Conservation (phyloP, 1,140 invertebrate species). For the Littorina saxatilis region DNA sequence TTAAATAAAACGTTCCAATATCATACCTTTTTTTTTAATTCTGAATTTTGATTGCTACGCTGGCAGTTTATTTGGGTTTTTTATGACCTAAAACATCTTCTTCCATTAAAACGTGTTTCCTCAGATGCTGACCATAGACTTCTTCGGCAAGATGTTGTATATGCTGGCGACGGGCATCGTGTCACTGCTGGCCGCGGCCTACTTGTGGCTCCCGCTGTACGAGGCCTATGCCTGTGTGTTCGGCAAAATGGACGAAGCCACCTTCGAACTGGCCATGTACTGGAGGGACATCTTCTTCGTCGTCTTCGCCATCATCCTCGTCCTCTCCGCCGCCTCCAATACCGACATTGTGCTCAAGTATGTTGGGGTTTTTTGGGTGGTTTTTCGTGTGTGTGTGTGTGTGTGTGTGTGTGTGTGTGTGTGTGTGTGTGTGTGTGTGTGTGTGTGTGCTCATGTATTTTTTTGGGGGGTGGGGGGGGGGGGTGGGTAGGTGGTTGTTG, state of each 20-base stretch:
- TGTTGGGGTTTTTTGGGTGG: background rate
- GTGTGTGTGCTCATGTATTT: too few species aligned
- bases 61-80: background rate
- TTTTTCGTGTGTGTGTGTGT: too few species aligned
- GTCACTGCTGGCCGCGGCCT: background rate
- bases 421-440: too few species aligned
- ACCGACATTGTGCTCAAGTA: background rate
- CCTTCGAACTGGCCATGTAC: background rate
- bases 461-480: too few species aligned
- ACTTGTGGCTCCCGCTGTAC: constrained; percentile 3
- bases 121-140: background rate
- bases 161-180: background rate
- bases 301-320: background rate
- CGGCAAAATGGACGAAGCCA: background rate
- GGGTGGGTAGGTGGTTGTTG: too few species aligned
- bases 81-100: background rate
- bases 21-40: too few species aligned
- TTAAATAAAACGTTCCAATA: too few species aligned
- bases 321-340: background rate
- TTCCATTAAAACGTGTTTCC: background rate
- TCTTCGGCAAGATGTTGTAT: background rate
- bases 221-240: constrained; percentile 5
- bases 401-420: too few species aligned
- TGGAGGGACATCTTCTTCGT: background rate
- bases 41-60: background rate